Base-by-base conservation (phyloP, 2,797 vertebrate species). In the Mionectes olivaceus region DNA sequence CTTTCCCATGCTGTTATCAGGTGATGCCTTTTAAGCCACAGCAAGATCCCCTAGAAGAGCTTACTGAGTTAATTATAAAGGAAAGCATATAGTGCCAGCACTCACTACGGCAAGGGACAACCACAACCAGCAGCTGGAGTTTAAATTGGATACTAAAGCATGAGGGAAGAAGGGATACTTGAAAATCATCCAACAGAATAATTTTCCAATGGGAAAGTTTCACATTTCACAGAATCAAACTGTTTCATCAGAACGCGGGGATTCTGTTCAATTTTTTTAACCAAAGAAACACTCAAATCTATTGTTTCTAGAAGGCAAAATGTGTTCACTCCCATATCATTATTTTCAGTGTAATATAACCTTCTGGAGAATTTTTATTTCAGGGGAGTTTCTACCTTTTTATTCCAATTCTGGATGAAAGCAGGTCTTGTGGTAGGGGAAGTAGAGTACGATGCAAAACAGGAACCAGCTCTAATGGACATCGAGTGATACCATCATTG, bases 61-160 rank as follows among this genome's bases (percentile, higher is more conserved):
- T 73, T 39, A 30, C 64, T 87, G 43, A 37, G 46, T 49, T 80
- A 69, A 50, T 59, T 78, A 41, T 39, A 79, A 79, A 91, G 56
- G 59, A 77, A 94, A 88, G 44, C 10, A 5, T 23, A 56, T 22
- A 67, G 49, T 79, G 63, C 41, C 83, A 77, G 68, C 19, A 11
- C 75, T 91, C 11, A 0, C 85, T 92, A 50, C 49, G 83, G 43
- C 43, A 69, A 87, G 53, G 57, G 68, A 89, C 63, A 19, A 61
- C 87, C 56, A 2, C 81, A 84, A 57, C 71, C 94, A 91, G 90
- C 93, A 96, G 90, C 91, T 96, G 91, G 79, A 95, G 78, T 94
- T 87, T 89, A 79, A 96, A 91, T 57, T 77, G 87, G 85, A 74
- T 87, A 63, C 83, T 83, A 35, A 79, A 83, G 83, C 74, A 84